Percentiles rank a stretch among this genome's conserved stretches.
phyloP scores from a whole-genome alignment of 2,113 vertebrate species.

The Ursus arctos region DNA sequence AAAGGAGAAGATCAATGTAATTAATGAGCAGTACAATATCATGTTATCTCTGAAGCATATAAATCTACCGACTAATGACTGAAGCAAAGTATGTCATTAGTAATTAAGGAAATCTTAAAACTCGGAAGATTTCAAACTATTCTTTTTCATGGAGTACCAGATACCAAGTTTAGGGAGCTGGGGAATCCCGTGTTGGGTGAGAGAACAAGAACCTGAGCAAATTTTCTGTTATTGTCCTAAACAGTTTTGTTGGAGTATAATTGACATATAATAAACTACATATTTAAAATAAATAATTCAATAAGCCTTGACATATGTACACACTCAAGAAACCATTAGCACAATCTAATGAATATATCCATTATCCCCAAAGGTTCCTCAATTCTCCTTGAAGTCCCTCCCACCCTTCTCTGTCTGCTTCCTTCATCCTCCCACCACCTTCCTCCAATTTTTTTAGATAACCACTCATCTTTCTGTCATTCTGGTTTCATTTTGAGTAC shows the following conservation, averaged over 20 bases:
- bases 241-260: neutral
- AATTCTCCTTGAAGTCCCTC: constrained; percentile 5
- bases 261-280: neutral
- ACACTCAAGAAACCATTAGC: neutral
- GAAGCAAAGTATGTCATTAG: constrained; percentile 35
- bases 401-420: neutral
- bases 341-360: neutral
- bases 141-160: neutral
- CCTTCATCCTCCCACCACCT: neutral
- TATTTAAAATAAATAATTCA: constrained; percentile 60
- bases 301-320: neutral
- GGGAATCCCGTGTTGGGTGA: neutral
- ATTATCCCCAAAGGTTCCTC: neutral
- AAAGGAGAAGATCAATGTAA: neutral
- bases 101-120: constrained; percentile 55
- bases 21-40: neutral
- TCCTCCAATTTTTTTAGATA: neutral
- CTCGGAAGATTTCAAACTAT: neutral
- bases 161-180: neutral
- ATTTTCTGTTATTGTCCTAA: neutral
- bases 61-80: constrained; percentile 5
- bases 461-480: neutral
- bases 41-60: constrained; percentile 18
- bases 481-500: neutral
- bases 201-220: neutral